phyloP scores from a whole-genome alignment of 2,113 vertebrate genomes.

The Percina caprodes region DNA sequence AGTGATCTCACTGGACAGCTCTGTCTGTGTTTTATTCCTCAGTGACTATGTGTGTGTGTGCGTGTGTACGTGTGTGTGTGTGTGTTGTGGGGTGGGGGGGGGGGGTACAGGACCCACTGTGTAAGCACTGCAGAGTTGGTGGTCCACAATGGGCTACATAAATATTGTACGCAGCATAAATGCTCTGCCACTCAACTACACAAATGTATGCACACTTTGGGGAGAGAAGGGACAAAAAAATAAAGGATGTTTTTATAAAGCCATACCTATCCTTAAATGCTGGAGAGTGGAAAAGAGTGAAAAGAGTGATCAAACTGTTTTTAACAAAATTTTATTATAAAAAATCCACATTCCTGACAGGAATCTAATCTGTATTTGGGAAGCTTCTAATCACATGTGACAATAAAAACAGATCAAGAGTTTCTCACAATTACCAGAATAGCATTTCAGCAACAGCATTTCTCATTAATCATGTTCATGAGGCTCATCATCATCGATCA shows the following conservation, averaged over 20 bases:
- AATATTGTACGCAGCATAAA: constrained; percentile 73
- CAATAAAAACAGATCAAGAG: constrained; percentile 34
- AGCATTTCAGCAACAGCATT: constrained; percentile 29
- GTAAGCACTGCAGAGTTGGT: constrained; percentile 67
- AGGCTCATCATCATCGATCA: constrained; percentile 36
- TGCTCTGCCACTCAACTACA: constrained; percentile 46
- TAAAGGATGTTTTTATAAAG: background rate
- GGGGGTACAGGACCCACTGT: constrained; percentile 37
- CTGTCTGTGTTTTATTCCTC: constrained; percentile 27
- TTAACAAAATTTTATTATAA: background rate
- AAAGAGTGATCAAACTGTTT: background rate
- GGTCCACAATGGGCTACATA: constrained; percentile 72
- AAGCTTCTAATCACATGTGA: constrained; percentile 15
- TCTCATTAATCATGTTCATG: constrained; percentile 43
- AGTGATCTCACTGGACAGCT: constrained; percentile 34
- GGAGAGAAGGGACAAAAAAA: constrained; percentile 19
- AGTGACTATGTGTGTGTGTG: too few species aligned
- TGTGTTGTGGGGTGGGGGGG: constrained; percentile 31
- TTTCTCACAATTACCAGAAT: constrained; percentile 36
- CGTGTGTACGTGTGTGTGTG: constrained; percentile 19
- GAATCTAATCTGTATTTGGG: constrained; percentile 10
- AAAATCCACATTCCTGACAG: constrained; percentile 2
- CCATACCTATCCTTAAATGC: background rate
- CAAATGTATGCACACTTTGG: constrained; percentile 34
- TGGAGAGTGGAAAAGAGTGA: background rate